Percentiles rank a stretch among this genome's conserved stretches.
Evolutionary conservation across 2,113 vertebrate genomes (phyloP).

Genomic region (Felis catus): F.catus_Fca126_mat1.0 CM031411.1:46126501-46127000

Average conservation of each 20-base stretch:
- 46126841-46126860: constrained; percentile 14
- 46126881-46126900: constrained; percentile 42
- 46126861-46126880: constrained; percentile 1
- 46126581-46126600: constrained; percentile 41
- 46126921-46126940: neutral
- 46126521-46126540: neutral
- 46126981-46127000: constrained; percentile 39
- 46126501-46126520: constrained; percentile 25
- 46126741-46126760: constrained; percentile 20
- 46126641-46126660: constrained; percentile 49
- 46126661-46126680: neutral
- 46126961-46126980: neutral
- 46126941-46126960: neutral
- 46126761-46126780: constrained; percentile 34
- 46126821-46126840: constrained; percentile 5
- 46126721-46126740: neutral
- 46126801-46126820: constrained; percentile 42
- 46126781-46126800: constrained; percentile 13
- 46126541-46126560: constrained; percentile 45
- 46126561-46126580: constrained; percentile 43
- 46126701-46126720: constrained; percentile 3
- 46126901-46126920: constrained; percentile 37
- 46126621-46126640: constrained; percentile 39
- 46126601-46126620: constrained; percentile 12
- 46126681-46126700: constrained; percentile 38